A percentile compares a stretch with the other conserved stretches of the same genome.
These are phyloP conservation scores for Carlito syrichta DNA, from an alignment of 2,113 vertebrate genomes.

Conservation along the genomic window DNA sequence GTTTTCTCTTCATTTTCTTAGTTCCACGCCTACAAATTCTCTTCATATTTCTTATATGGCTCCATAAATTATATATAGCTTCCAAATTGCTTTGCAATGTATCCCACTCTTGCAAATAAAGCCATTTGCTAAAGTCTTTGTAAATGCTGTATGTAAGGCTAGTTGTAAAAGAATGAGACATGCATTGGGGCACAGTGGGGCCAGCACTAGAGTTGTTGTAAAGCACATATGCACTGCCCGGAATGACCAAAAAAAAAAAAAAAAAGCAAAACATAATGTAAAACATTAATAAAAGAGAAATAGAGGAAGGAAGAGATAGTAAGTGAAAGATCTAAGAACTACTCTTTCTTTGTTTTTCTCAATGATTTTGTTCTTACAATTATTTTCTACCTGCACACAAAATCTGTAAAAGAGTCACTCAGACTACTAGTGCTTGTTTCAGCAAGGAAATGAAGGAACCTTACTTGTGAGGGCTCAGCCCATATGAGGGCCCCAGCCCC, in stretches of 20 bases:
- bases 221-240: background rate
- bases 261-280: background rate
- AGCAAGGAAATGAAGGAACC: too few relatives aligned
- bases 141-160: background rate
- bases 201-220: background rate
- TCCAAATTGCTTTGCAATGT: conserved; percentile 38
- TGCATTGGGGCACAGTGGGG: background rate
- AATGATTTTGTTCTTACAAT: background rate
- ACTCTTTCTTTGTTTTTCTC: background rate
- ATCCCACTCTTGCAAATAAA: background rate
- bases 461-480: too few relatives aligned
- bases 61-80: conserved; percentile 15
- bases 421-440: too few relatives aligned
- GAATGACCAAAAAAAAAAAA: background rate
- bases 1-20: conserved; percentile 29
- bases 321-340: background rate
- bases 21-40: conserved; percentile 26
- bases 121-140: background rate
- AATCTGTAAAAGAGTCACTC: background rate
- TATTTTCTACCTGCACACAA: background rate
- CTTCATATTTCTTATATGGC: background rate
- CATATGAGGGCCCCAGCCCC: too few relatives aligned
- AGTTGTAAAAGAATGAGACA: conserved; percentile 7
- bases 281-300: background rate
- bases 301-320: background rate